Base-by-base conservation (phyloP, 2,113 vertebrate genomes). In the Ageneiosus marmoratus region DNA sequence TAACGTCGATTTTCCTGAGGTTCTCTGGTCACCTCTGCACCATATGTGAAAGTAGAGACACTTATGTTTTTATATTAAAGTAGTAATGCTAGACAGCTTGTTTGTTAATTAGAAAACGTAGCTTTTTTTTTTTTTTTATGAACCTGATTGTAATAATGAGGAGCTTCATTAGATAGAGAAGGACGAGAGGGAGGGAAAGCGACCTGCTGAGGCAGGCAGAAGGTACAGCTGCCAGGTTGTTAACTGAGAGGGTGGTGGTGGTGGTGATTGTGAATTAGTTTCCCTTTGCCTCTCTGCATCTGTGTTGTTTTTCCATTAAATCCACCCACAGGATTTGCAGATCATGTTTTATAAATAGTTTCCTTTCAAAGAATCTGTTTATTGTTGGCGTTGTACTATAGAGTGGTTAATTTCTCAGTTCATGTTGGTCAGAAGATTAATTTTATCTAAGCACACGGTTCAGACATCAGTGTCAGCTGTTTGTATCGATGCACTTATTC, bases 171-270 rank as follows among this genome's bases (percentile, higher is more conserved):
- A 74, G 72, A 74, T 51, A 16, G 27, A 51, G 46, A 51, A 74
- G 72, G 72, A 51, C 29, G 69, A 73, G 69, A 8, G 44, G 8
- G 48, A 74, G 46, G 15, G 46, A 51, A 50, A 29, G 12, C 44
- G n/a, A 48, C 24, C 24, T 48, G 69, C 12, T 41, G 41, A 48
- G 72, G 27, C 72, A 74, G 46, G n/a, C 72, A 20, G 72, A 74
- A 51, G 72, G 48, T 51, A 51, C 72, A 32, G 48, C 72, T 74
- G 72, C 72, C 72, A 51, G 72, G 72, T 74, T 29, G 48, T 32
- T 10, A 74, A 50, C 46, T 18, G 72, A 74, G 12, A n/a, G 4
- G 41, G 18, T 8, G 34, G 65, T 46, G 12, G 65, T 46, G 12
- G 41, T 51, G 46, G 16, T 20, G 37, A 37, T 46, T 13, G 24